Base-by-base conservation (phyloP, 2,113 vertebrate genomes). In the Tyto alba region DNA sequence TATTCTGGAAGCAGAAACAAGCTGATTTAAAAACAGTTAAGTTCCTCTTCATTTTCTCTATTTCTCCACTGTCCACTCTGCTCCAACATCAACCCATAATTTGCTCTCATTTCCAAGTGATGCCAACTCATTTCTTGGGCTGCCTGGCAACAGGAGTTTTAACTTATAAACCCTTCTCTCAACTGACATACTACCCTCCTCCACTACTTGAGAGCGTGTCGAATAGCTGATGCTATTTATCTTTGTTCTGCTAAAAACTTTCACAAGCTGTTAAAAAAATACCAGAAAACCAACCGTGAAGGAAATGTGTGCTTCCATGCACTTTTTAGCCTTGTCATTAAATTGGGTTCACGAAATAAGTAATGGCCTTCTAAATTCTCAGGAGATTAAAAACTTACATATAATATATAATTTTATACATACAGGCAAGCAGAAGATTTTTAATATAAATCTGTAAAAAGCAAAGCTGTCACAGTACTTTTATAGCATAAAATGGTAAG, bases 131-230 rank as follows among this genome's bases (percentile, higher is more conserved):
- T 56, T 96, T 93, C 84, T 93, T 67, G 47, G 81, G 94, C 93
- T 96, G 88, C 93, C 94, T 93, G 84, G 86, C 94, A 97, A 97
- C 89, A 73, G 50, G 43, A 86, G 66, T 83, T 93, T 85, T 94
- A 95, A 92, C 71, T 89, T 90, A 59, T 41, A 94, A 96, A 75
- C 67, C 67, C 69, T 90, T 79, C 66, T 66, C 76, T 94, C 63
- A 77, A 62, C 36, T 92, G 86, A 93, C 71, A 95, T 30, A 74
- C 56, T 85, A 80, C 82, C 69, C 80, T 85, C 52, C 89, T 91
- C 88, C 93, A 85, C 66, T 77, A 73, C 50, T 80, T 62, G 40
- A 86, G 84, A 77, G 90, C 4, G 12, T 45, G 67, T 89, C 72
- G 60, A 96, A 88, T 59, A 96, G 85, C 68, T 96, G 91, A 92